Evolutionary conservation across 2,113 vertebrate species (phyloP).

Genomic region (Hippocampus barbouri): DNA sequence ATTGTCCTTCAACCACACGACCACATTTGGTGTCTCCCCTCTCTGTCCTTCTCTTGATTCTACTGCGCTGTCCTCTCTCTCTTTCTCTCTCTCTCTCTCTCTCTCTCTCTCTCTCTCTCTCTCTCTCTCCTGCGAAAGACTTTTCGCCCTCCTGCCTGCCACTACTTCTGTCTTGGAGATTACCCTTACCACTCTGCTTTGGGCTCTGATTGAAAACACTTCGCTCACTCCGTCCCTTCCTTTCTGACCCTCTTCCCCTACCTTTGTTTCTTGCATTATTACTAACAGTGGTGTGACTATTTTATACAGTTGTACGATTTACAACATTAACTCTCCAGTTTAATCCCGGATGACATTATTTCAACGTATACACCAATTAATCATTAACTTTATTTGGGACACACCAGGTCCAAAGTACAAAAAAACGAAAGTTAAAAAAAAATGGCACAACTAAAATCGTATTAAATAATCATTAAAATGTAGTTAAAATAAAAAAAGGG

Average conservation of each 20-base stretch:
- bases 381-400: background rate
- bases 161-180: slow-evolving; percentile 23
- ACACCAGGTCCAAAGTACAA: no score
- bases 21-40: slow-evolving; percentile 45
- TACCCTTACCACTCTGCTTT: slow-evolving; percentile 33
- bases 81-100: slow-evolving; percentile 31
- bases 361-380: background rate
- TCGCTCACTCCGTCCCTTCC: slow-evolving; percentile 25
- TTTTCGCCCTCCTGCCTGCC: slow-evolving; percentile 17
- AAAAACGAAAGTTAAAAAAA: no score
- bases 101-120: slow-evolving; percentile 12
- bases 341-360: background rate
- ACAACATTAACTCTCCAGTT: background rate
- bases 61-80: slow-evolving; percentile 19
- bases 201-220: slow-evolving; percentile 42
- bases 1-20: slow-evolving; percentile 63
- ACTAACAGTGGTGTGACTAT: background rate
- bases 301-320: background rate
- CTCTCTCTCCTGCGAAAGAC: background rate
- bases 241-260: slow-evolving; percentile 4
- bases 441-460: no score
- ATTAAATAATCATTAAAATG: no score
- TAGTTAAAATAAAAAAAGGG: no score
- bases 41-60: slow-evolving; percentile 21
- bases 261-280: slow-evolving; percentile 5